phyloP scores from a whole-genome alignment of 2,797 vertebrate species.

The Rhinoraja longicauda region DNA sequence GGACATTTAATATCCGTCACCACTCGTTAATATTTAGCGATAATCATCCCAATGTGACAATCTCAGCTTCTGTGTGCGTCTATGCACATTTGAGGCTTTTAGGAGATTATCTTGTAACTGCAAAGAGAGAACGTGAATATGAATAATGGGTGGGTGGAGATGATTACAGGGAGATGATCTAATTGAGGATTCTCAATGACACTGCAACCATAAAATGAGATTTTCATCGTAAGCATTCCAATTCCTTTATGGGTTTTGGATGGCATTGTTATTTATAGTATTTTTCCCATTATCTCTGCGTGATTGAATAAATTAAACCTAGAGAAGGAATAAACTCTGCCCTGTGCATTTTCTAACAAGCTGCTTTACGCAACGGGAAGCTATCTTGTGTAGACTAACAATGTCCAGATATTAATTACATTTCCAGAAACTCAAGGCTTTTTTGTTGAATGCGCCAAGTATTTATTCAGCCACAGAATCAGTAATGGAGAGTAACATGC shows the following conservation, averaged over 20 bases:
- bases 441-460: background rate
- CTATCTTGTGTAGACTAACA: background rate
- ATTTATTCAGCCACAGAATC: background rate
- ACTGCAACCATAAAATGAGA: background rate
- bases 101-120: background rate
- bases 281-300: background rate
- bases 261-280: background rate
- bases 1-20: background rate
- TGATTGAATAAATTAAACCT: background rate
- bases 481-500: background rate
- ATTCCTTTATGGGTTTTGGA: background rate
- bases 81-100: background rate
- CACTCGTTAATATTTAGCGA: background rate
- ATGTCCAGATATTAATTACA: background rate
- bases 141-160: slow-evolving; percentile 3
- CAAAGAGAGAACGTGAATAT: slow-evolving; percentile 16
- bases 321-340: background rate
- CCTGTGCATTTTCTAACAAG: background rate
- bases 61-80: background rate
- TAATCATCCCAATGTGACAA: background rate
- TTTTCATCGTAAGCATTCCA: background rate
- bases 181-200: slow-evolving; percentile 15
- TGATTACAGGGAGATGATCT: background rate
- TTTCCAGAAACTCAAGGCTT: background rate
- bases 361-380: background rate